Evolutionary conservation across 2,797 vertebrate genomes (phyloP).

Genomic region (Spea hammondii): DNA sequence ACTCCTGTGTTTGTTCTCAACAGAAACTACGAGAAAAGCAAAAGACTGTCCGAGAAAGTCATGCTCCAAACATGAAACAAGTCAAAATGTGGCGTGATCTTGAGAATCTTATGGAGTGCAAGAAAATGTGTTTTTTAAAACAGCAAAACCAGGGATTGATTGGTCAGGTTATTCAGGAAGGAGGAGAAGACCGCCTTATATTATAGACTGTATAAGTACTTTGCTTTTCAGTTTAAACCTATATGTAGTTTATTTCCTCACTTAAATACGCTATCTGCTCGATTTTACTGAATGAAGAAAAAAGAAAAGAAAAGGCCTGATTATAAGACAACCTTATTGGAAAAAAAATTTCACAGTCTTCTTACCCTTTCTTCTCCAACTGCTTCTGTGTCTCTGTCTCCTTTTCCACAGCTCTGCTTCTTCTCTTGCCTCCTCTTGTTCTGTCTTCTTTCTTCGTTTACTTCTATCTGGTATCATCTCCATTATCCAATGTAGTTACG

Average conservation of each 20-base stretch:
- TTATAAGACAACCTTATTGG: too few relatives aligned
- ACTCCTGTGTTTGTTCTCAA: constrained; percentile 15
- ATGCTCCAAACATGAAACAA: constrained; percentile 91
- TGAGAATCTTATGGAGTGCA: constrained; percentile 87
- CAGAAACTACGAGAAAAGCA: constrained; percentile 93
- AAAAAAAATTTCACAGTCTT: too few relatives aligned
- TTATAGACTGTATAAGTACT: constrained; percentile 66
- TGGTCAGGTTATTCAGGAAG: constrained; percentile 91
- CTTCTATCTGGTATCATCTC: too few relatives aligned
- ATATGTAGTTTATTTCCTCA: constrained; percentile 1
- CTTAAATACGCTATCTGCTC: too few relatives aligned
- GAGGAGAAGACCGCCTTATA: constrained; percentile 86
- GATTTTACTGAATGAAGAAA: too few relatives aligned
- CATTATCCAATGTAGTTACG: too few relatives aligned
- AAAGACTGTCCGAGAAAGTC: constrained; percentile 86
- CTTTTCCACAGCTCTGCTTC: too few relatives aligned
- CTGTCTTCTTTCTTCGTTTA: too few relatives aligned
- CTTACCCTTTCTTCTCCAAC: too few relatives aligned
- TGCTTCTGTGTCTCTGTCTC: too few relatives aligned
- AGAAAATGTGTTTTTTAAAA: constrained; percentile 86
- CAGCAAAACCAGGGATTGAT: constrained; percentile 81
- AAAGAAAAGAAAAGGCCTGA: too few relatives aligned
- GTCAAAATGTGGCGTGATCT: constrained; percentile 94
- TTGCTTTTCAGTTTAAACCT: not conserved
- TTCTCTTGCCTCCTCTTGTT: too few relatives aligned